Evolutionary conservation across 2,113 vertebrate genomes (phyloP), one percentile per base, ranked within the genome.

Genomic region (Aldabrachelys gigantea): DNA sequence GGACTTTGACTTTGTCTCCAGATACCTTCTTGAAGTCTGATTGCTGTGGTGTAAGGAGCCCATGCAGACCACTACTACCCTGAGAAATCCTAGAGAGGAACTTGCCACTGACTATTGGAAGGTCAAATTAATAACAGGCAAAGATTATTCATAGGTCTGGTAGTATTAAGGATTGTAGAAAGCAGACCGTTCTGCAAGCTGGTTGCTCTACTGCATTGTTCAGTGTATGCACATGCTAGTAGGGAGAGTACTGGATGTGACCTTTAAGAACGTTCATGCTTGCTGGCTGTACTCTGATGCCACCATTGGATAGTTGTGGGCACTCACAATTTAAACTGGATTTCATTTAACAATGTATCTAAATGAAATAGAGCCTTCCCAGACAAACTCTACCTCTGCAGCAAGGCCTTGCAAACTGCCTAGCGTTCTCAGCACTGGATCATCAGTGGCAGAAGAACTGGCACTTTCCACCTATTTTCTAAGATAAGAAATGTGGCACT

Each of bases 1-100:
- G 8, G 99, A 99, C 97, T 99, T 99, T n/a, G 99, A 99, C 97
- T 99, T 99, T 8, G 97, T 98, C 96, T 99, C 99, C 5, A 98
- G 98, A 8, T 88, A 97, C 81, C 98, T 99, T 89, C 84, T 98
- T 56, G 93, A 84, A 50, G 88, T 85, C 89, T 98, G 97, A 98
- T 83, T 84, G 19, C 17, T 27, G 17, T 38, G 29, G 57, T 81
- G 0, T 22, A 38, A 75, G 75, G 50, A 89, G 62, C 29, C 3
- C 1, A 3, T 82, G 80, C 65, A 85, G 65, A 44, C 53, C 81
- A 85, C 38, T 91, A 41, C 62, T 93, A 91, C 50, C 91, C 87
- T 31, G 53, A 85, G 49, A 52, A 65, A 35, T 17, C 0, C 1
- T 3, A 62, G 59, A n/a, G 50, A 91, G 76, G 31, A 78, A 91